Percentiles rank a stretch among this genome's conserved stretches.
phyloP scores from a whole-genome alignment of 2,797 vertebrate species.

The Psittacula echo region DNA sequence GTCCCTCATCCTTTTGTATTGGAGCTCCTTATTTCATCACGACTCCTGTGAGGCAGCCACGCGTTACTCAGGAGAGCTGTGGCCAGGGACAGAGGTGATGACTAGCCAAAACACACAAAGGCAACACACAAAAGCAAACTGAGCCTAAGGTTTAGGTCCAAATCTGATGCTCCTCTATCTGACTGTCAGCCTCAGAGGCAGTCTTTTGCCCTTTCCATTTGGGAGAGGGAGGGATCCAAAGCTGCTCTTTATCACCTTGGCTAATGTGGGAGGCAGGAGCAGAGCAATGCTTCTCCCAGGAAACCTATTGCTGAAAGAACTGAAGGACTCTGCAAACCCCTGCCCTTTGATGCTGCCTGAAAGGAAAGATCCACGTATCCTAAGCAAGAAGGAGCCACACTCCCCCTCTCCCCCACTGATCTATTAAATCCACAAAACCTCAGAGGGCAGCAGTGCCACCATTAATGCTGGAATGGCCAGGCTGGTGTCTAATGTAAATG shows the following conservation, averaged over 20 bases:
- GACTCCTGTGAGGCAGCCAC: fast-evolving
- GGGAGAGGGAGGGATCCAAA: neutral
- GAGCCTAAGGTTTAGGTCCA: neutral
- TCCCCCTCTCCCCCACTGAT: neutral
- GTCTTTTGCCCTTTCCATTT: neutral
- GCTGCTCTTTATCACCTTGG: neutral
- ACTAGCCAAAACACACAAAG: neutral
- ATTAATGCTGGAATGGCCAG: conserved; percentile 16
- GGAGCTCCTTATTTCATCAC: neutral
- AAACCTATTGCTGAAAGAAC: neutral
- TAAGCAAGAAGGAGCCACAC: neutral
- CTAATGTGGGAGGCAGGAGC: neutral
- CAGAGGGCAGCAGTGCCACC: conserved; percentile 25
- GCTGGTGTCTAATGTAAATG: conserved; percentile 63
- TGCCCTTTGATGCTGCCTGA: neutral
- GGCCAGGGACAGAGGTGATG: neutral
- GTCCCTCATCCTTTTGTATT: neutral
- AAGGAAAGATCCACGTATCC: neutral
- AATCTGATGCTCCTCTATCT: neutral
- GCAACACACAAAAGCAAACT: neutral
- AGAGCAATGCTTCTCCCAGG: neutral
- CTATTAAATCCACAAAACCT: conserved; percentile 60
- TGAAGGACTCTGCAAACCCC: neutral
- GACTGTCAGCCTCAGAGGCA: neutral
- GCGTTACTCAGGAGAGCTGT: fast-evolving